Evolutionary conservation across 92 coral and sea anemone species (phyloP), one percentile per base, ranked within the genome.

Genomic region (Parazoanthus atlanticus): DNA sequence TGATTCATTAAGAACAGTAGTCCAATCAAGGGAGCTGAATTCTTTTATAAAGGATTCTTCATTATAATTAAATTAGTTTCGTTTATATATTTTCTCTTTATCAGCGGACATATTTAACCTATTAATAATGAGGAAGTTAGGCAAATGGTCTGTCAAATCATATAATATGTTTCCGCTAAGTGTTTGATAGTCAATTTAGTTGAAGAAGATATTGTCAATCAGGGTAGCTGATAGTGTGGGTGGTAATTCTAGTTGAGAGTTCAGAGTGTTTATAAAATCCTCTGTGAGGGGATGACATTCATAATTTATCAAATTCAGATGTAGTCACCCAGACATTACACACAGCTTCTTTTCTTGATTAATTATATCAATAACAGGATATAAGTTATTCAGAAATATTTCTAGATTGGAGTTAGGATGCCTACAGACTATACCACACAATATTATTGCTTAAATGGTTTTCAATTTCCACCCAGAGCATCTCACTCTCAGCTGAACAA

Each of bases 111-210:
- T 84, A 36, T 65, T 30, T 61, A 86, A 64, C 15, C 46, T 88
- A 43, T 90, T 90, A 11, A 90, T 49, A 56, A 90, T 86, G 3
- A 90, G 61, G 65, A 87, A 86, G 16, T 90, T 90, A 32, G 93
- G 93, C 13, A 87, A 73, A 67, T 90, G 93, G 71, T 81, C 85
- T 52, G 93, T 46, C 29, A 86, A 29, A 86, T 86, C 92, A 90
- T 46, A 36, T 11, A 78, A 21, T 19, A 86, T 5, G 76, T 86
- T 90, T 4, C 92, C 90, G 73, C 90, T 90, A 8, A 80, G 9
- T 49, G 92, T 86, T 11, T 67, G 81, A 64, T 61, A 84, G 19
- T 80, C 86, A 43, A 86, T n/a, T 19, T 89, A 88, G 82, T 91
- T 87, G 38, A 72, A 76, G 52, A 91, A 86, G 8, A 90, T 67